Percentiles rank a stretch among this genome's conserved stretches.
phyloP scores from a whole-genome alignment of 1,140 invertebrate genomes.

The Callitettix versicolor region DNA sequence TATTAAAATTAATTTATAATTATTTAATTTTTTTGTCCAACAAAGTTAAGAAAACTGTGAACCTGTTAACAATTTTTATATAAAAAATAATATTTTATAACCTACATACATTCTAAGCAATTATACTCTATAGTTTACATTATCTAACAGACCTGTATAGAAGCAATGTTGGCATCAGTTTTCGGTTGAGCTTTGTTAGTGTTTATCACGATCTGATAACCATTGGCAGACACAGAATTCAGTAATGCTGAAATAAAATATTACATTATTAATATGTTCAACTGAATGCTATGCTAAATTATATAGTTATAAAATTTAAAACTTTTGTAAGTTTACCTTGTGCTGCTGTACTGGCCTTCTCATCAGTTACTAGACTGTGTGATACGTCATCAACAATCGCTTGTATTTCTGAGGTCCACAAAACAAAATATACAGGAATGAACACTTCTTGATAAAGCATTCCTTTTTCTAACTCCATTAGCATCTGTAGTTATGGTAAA shows the following conservation, averaged over 20 bases:
- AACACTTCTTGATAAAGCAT: constrained; percentile 69
- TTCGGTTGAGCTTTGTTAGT: constrained; percentile 56
- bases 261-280: constrained; percentile 5
- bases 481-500: too few species aligned
- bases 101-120: too few species aligned
- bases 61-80: too few species aligned
- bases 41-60: constrained; percentile 8
- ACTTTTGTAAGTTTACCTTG: too few species aligned
- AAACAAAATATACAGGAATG: constrained; percentile 83
- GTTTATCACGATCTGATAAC: constrained; percentile 74
- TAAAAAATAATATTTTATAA: too few species aligned
- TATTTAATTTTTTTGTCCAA: background rate
- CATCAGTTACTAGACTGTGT: constrained; percentile 38
- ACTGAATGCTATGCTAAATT: too few species aligned
- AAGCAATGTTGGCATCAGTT: constrained; percentile 69
- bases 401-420: constrained; percentile 60
- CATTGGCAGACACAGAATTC: constrained; percentile 81
- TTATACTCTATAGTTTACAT: too few species aligned
- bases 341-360: constrained; percentile 50
- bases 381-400: constrained; percentile 66
- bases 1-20: too few species aligned
- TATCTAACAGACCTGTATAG: constrained; percentile 52
- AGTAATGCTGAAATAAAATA: constrained; percentile 51
- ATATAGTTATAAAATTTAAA: too few species aligned
- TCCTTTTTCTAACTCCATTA: constrained; percentile 69